Evolutionary conservation across 2,888 invertebrate species (phyloP).

Genomic region (Tinea trinotella): DNA sequence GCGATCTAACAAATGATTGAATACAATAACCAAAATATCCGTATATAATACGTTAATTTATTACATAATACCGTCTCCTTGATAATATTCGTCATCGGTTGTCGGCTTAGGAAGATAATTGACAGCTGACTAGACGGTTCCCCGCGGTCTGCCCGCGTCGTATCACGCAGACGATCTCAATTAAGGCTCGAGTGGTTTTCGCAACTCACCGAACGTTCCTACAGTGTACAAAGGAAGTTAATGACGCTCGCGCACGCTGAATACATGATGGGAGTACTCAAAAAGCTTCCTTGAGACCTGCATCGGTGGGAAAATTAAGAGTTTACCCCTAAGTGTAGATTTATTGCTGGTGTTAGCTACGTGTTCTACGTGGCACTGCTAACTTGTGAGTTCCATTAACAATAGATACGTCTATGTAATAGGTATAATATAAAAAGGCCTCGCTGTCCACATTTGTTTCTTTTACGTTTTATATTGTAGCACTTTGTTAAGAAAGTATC

Average conservation of each 20-base stretch:
- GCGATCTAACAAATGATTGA: background rate
- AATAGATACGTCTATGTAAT: background rate
- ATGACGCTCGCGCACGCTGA: slow-evolving; percentile 49
- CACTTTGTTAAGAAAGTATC: background rate
- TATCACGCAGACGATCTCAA: slow-evolving; percentile 49
- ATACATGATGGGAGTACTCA: slow-evolving; percentile 39
- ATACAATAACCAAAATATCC: background rate
- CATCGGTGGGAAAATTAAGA: slow-evolving; percentile 18
- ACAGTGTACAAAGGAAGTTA: slow-evolving; percentile 51
- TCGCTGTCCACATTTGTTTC: background rate
- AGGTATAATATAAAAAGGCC: background rate
- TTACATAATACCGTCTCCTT: slow-evolving; percentile 1
- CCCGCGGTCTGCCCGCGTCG: slow-evolving; percentile 22
- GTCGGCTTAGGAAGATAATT: slow-evolving; percentile 26
- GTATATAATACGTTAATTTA: background rate
- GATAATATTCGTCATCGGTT: slow-evolving; percentile 7
- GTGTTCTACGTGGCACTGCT: background rate
- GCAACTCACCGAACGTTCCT: slow-evolving; percentile 45
- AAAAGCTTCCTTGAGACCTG: slow-evolving; percentile 15
- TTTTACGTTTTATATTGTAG: background rate
- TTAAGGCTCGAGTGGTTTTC: slow-evolving; percentile 53
- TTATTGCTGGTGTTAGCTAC: slow-evolving; percentile 12
- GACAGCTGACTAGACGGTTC: slow-evolving; percentile 33
- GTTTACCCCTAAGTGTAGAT: slow-evolving; percentile 11
- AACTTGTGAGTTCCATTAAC: slow-evolving; percentile 1